Evolutionary conservation across 2,113 vertebrate species (phyloP).

Genomic region (Oreotrochilus melanogaster): DNA sequence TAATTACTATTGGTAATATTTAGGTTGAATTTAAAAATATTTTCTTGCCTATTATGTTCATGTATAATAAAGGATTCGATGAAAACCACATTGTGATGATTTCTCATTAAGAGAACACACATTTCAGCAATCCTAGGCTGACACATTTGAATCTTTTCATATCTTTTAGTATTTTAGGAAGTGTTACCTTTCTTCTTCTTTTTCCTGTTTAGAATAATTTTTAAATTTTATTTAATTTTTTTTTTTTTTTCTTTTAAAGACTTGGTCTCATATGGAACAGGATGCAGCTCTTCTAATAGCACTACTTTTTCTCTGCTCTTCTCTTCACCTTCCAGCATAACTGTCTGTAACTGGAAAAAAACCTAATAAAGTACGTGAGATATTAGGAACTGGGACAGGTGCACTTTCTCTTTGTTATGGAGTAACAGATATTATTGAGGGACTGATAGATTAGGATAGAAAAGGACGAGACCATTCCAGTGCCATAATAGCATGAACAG

Average conservation of each 20-base stretch:
- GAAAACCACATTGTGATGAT: not conserved
- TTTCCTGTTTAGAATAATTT: not conserved
- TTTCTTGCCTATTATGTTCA: not conserved
- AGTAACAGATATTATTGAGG: not conserved
- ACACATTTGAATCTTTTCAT: not conserved
- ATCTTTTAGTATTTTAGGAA: not conserved
- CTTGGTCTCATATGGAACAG: not conserved
- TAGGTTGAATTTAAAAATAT: not conserved
- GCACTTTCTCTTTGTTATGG: not conserved
- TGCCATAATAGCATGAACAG: not conserved
- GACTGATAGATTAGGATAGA: not conserved
- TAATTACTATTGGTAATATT: not conserved
- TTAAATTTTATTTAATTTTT: not conserved
- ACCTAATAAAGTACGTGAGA: not conserved
- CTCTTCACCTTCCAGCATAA: not conserved
- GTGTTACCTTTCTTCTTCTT: not conserved
- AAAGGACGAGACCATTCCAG: not conserved
- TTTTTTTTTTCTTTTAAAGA: not conserved
- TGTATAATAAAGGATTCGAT: not conserved
- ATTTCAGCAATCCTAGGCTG: not conserved
- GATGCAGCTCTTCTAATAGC: not conserved
- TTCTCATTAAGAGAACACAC: not conserved
- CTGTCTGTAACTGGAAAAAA: not conserved
- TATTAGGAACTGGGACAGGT: not conserved
- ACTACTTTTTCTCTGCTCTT: not conserved